Evolutionary conservation across 1,140 invertebrate species (phyloP), one percentile per base, ranked within the genome.

Genomic region (Calephelis nemesis): DNA sequence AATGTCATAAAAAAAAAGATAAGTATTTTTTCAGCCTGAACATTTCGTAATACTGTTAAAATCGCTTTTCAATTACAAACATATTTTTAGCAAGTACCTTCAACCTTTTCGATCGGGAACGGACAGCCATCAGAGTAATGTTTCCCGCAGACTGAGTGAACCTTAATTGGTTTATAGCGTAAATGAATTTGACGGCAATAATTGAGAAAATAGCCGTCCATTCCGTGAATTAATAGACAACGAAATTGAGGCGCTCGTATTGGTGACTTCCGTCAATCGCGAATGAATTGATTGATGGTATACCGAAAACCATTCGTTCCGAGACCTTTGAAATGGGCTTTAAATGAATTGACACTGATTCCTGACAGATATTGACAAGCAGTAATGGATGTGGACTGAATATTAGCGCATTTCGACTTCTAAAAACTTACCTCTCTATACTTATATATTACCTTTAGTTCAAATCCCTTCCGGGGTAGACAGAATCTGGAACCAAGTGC

Each of bases 241-340:
- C 19, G 52, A 54, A 58, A 30, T 58, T 4, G 52, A 58, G 15
- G 52, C 9, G 19, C 42, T 45, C 52, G 19, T 58, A 58, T 58
- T 58, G 52, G 52, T 30, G 52, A 58, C 52, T 58, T 58, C 52
- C 52, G 39, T 58, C 15, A 58, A 58, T 58, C 52, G 11, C 19
- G 52, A 58, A 30, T 58, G 52, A 58, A 30, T 58, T 58, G 52
- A 58, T 58, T 39, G 52, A 58, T 58, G 52, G 52, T 58, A 58
- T 39, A 30, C 52, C 11, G 52, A 58, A 30, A 54, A 54, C 50
- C 50, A 54, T 54, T 54, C 50, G 19, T 54, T 54, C 15, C 3
- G 9, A 15, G 19, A 54, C 50, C 50, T 54, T 54, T 54, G 50
- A 15, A 54, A 54, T 54, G 50, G 50, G 50, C 19, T 54, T 54